Evolutionary conservation across 2,888 invertebrate genomes (phyloP).

Genomic region (Priocnemis perturbator): DNA sequence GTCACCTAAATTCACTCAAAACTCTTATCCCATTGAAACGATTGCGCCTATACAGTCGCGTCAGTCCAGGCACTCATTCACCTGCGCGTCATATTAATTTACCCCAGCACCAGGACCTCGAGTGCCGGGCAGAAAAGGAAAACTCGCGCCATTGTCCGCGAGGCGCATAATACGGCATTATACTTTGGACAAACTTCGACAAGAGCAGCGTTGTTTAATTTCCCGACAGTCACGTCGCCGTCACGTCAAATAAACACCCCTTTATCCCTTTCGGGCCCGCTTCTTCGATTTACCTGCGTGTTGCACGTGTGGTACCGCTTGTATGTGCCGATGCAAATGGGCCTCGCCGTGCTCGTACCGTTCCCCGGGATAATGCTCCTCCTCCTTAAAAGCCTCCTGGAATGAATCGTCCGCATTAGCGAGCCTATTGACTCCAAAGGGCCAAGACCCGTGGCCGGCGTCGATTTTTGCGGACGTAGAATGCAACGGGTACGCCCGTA

Average conservation of each 20-base stretch:
- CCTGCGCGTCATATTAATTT: too few species aligned
- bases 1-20: too few species aligned
- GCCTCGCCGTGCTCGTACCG: slow-evolving; percentile 65
- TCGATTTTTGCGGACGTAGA: background rate
- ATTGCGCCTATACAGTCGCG: too few species aligned
- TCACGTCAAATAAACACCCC: too few species aligned
- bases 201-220: background rate
- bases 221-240: background rate
- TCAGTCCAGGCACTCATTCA: too few species aligned
- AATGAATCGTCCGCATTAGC: slow-evolving; percentile 53
- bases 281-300: slow-evolving; percentile 79
- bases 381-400: slow-evolving; percentile 64
- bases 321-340: slow-evolving; percentile 84
- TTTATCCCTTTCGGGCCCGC: background rate
- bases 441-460: background rate
- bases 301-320: slow-evolving; percentile 89
- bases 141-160: too few species aligned
- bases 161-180: too few species aligned
- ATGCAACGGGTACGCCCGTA: too few species aligned
- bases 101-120: too few species aligned
- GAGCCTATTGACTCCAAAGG: slow-evolving; percentile 18
- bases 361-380: slow-evolving; percentile 60
- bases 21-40: too few species aligned
- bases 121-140: too few species aligned
- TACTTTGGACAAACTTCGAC: background rate